These are phyloP conservation scores for Phytoseiulus persimilis DNA, from an alignment of 2,888 invertebrate genomes.

Conservation along the genomic window DNA sequence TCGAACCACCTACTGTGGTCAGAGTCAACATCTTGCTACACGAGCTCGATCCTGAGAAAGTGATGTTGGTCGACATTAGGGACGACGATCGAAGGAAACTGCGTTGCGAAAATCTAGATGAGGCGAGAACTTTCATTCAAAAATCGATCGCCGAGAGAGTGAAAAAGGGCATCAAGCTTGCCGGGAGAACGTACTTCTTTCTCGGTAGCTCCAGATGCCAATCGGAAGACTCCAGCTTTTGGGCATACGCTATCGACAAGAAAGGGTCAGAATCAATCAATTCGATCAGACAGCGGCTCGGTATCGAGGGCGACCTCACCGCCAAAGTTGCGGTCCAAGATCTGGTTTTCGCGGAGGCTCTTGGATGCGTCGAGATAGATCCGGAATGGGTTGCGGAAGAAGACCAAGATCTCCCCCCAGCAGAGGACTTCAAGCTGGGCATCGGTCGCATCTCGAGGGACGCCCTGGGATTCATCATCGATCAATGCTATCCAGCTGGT, in stretches of 20 bases:
- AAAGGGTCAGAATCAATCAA: neutral
- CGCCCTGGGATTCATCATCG: neutral
- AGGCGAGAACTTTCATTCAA: neutral
- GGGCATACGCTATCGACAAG: slow-evolving; percentile 14
- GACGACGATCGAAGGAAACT: neutral
- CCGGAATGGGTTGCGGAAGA: neutral
- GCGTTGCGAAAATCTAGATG: neutral
- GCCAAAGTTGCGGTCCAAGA: neutral
- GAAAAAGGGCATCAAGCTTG: slow-evolving; percentile 19
- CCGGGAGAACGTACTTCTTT: neutral
- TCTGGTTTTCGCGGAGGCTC: neutral
- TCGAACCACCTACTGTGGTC: slow-evolving; percentile 5
- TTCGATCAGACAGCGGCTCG: neutral
- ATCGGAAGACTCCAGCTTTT: neutral
- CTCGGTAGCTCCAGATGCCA: neutral
- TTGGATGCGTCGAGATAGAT: neutral
- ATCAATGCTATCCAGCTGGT: neutral
- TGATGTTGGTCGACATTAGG: slow-evolving; percentile 15
- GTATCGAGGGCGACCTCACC: neutral
- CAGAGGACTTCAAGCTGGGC: neutral
- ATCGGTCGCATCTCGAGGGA: slow-evolving; percentile 1
- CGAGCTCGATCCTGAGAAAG: neutral
- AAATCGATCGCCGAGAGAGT: neutral
- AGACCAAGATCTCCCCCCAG: neutral
- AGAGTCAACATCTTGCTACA: neutral